phyloP scores from a whole-genome alignment of 2,888 invertebrate species.

The Tethea ocularis region DNA sequence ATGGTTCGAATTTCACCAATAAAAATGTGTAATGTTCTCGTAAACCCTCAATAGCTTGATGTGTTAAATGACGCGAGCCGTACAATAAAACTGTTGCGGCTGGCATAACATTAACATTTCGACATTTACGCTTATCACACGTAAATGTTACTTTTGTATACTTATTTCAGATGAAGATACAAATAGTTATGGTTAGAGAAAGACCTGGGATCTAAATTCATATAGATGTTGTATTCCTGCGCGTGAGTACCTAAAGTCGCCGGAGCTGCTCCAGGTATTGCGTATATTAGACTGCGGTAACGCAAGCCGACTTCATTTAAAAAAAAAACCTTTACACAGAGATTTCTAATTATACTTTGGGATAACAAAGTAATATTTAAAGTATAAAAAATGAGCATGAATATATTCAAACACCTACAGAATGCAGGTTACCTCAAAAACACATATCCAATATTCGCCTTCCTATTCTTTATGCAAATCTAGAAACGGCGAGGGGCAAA shows the following conservation, averaged over 20 bases:
- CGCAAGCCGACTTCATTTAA: too few species aligned
- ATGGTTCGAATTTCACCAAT: conserved; percentile 31
- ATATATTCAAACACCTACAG: background rate
- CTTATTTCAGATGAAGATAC: too few species aligned
- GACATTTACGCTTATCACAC: conserved; percentile 57
- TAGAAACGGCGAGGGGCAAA: conserved; percentile 59
- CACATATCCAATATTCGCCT: conserved; percentile 53
- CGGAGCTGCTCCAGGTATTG: too few species aligned
- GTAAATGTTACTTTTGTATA: conserved; percentile 37
- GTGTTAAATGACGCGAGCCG: conserved; percentile 60
- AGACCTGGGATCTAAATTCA: too few species aligned
- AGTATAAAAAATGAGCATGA: background rate
- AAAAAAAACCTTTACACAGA: too few species aligned
- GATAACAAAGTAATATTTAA: too few species aligned
- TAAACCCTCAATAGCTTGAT: conserved; percentile 47
- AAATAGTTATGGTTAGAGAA: too few species aligned
- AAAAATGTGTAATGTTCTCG: conserved; percentile 26
- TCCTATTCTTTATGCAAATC: conserved; percentile 79
- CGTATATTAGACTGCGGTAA: too few species aligned
- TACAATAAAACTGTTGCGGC: conserved; percentile 60
- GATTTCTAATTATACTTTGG: too few species aligned
- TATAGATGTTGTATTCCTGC: too few species aligned
- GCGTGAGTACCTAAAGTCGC: too few species aligned
- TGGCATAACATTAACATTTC: conserved; percentile 59
- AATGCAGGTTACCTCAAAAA: conserved; percentile 26